Evolutionary conservation across 1,140 invertebrate species (phyloP).

Genomic region (Tetragonula clypearis): DNA sequence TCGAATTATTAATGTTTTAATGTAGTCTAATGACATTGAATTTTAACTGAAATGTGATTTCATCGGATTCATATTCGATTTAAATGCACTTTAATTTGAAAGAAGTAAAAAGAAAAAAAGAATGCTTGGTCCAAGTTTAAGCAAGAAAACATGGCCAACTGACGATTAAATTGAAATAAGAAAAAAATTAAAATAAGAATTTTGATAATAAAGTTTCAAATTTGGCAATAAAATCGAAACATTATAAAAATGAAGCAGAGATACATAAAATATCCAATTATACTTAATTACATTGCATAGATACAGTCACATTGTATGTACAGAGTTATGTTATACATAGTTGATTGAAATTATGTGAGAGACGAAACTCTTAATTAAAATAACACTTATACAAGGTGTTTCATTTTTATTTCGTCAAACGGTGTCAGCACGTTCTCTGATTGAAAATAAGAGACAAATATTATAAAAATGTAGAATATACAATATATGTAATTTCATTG

Average conservation of each 20-base stretch:
- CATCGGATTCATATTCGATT: background rate
- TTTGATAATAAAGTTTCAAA: background rate
- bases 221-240: background rate
- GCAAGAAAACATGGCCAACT: background rate
- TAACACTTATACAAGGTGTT: too few relatives aligned
- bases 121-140: too few relatives aligned
- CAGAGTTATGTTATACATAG: background rate
- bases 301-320: background rate
- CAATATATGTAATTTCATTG: too few relatives aligned
- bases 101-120: background rate
- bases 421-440: too few relatives aligned
- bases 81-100: background rate
- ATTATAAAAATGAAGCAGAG: background rate
- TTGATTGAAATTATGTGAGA: background rate
- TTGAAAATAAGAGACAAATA: too few relatives aligned
- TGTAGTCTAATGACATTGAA: background rate
- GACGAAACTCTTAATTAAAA: conserved; percentile 17
- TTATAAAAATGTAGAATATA: too few relatives aligned
- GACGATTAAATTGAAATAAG: background rate
- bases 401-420: too few relatives aligned
- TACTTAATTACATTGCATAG: background rate
- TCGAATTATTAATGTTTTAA: too few relatives aligned
- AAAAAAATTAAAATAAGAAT: background rate
- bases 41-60: background rate
- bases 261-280: conserved; percentile 8